These are phyloP conservation scores for Ruditapes philippinarum DNA, from an alignment of 1,140 invertebrate species.

Conservation along the genomic window DNA sequence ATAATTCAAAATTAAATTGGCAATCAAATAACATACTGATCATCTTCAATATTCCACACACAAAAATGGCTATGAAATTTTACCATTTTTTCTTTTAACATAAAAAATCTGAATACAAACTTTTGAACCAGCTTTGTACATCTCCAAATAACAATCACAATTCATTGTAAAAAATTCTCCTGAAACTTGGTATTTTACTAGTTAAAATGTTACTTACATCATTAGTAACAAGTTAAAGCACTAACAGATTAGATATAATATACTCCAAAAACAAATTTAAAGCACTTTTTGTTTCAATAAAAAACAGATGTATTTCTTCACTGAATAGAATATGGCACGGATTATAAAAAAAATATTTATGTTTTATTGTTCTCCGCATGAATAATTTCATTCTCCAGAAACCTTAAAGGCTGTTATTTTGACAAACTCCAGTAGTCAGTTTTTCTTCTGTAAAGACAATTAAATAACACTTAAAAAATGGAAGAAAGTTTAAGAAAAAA, in stretches of 20 bases:
- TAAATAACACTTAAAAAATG: constrained; percentile 31
- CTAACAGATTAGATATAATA: constrained; percentile 3
- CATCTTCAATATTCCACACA: too few relatives aligned
- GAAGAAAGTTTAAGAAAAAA: constrained; percentile 21
- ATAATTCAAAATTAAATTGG: too few relatives aligned
- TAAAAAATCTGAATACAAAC: neutral
- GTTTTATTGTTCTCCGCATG: constrained; percentile 11
- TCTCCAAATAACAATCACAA: constrained; percentile 5
- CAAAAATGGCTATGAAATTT: too few relatives aligned
- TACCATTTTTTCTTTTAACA: too few relatives aligned
- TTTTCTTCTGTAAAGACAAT: constrained; percentile 30
- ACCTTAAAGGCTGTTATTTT: constrained; percentile 18
- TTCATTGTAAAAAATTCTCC: constrained; percentile 6
- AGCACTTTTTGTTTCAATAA: constrained; percentile 37
- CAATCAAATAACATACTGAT: too few relatives aligned
- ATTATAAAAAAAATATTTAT: constrained; percentile 11
- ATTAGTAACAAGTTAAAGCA: constrained; percentile 35
- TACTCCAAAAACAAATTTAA: neutral
- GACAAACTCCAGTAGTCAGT: constrained; percentile 45
- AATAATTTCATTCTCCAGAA: neutral
- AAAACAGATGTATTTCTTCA: constrained; percentile 27
- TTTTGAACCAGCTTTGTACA: constrained; percentile 11
- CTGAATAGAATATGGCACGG: constrained; percentile 29
- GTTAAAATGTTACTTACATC: neutral
- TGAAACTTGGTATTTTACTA: neutral